Conservation (phyloP, 2,888 invertebrate species). For the Neoscelio sp. region DNA sequence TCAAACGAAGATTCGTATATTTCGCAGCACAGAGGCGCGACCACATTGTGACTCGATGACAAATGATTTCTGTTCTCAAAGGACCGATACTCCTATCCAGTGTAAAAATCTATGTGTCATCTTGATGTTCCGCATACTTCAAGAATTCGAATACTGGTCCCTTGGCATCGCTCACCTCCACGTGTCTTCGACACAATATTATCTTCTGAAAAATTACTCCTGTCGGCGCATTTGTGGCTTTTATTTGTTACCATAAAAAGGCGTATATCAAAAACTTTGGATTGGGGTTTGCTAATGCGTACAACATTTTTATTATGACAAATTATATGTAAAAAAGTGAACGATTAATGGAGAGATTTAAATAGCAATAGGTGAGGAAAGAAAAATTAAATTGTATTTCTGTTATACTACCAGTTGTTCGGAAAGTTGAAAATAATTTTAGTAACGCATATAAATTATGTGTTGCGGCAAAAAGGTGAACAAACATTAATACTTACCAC, state of each 20-base stretch:
- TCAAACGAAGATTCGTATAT: constrained; percentile 29
- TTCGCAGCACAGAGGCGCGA: constrained; percentile 79
- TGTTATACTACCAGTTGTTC: too few relatives aligned
- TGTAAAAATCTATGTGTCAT: constrained; percentile 71
- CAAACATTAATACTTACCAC: constrained; percentile 3
- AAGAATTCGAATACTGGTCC: constrained; percentile 12
- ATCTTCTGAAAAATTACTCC: constrained; percentile 35
- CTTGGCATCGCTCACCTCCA: constrained; percentile 24
- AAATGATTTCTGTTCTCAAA: constrained; percentile 76
- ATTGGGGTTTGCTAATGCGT: constrained; percentile 2
- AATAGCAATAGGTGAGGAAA: too few relatives aligned
- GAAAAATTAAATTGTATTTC: too few relatives aligned
- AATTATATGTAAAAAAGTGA: constrained; percentile 6
- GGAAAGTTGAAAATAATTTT: too few relatives aligned
- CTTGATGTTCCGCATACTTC: constrained; percentile 67
- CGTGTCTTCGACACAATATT: constrained; percentile 22
- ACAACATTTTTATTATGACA: constrained; percentile 29
- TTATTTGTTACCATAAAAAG: constrained; percentile 21
- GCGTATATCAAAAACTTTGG: constrained; percentile 3
- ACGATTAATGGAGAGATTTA: not conserved
- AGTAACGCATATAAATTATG: too few relatives aligned
- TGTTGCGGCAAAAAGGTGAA: constrained; percentile 26
- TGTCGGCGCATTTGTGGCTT: constrained; percentile 20
- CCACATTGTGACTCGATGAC: constrained; percentile 82
- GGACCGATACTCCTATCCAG: constrained; percentile 58